A percentile compares a stretch with the other conserved stretches of the same genome.
Conservation (phyloP, 2,113 vertebrate genomes). For the Fregata magnificens region DNA sequence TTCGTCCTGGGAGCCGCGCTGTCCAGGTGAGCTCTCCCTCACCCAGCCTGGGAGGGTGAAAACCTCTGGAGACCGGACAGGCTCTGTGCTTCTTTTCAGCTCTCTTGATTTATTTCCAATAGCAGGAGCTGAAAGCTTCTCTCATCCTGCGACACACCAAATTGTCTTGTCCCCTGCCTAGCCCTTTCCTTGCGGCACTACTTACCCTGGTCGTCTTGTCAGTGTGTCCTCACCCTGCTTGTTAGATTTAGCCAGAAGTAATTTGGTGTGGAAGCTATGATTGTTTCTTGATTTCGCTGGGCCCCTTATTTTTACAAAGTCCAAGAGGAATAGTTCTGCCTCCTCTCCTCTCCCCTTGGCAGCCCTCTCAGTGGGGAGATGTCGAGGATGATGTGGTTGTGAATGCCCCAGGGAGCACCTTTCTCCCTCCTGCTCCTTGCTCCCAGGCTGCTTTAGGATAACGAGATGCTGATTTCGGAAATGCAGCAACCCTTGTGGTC, state of each 20-base stretch:
- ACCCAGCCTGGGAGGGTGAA: neutral
- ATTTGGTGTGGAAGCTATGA: neutral
- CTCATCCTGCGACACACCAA: neutral
- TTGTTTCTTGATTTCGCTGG: neutral
- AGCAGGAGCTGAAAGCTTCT: neutral
- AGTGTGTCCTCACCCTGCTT: neutral
- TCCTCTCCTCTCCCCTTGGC: neutral
- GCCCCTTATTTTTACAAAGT: neutral
- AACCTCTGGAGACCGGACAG: fast-evolving
- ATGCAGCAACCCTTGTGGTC: fast-evolving
- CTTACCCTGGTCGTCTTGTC: neutral
- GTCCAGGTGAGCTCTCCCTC: conserved; percentile 77
- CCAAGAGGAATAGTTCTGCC: neutral
- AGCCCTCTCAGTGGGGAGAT: neutral
- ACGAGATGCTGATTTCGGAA: neutral
- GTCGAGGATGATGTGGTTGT: neutral
- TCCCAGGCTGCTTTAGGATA: neutral
- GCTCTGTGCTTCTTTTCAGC: neutral
- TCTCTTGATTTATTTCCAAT: neutral
- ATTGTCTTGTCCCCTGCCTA: neutral
- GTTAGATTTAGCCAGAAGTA: neutral
- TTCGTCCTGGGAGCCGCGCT: conserved; percentile 91
- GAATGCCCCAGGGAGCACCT: neutral
- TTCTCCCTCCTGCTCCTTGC: neutral
- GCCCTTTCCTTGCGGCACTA: neutral